Conservation (phyloP, 2,888 invertebrate species). For the Diarsia dahlii region DNA sequence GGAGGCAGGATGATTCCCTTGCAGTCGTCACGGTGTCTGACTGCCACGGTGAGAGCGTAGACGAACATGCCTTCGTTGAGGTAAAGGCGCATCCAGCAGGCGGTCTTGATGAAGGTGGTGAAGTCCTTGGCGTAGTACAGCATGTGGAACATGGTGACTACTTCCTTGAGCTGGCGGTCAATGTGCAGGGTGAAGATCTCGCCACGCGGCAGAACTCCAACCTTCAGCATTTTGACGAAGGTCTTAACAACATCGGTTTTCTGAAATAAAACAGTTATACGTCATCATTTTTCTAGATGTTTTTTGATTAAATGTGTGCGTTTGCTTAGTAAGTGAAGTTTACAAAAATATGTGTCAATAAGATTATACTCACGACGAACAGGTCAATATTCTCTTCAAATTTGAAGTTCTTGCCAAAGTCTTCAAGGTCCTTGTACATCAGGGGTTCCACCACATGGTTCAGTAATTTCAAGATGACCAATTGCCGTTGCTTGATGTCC, state of each 20-base stretch:
- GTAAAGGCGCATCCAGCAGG: conserved; percentile 88
- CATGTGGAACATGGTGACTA: conserved; percentile 88
- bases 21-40: conserved; percentile 89
- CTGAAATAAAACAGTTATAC: conserved; percentile 75
- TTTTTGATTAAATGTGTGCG: background rate
- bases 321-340: background rate
- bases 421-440: conserved; percentile 86
- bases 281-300: background rate
- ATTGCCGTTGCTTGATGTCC: conserved; percentile 85
- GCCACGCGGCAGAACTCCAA: conserved; percentile 90
- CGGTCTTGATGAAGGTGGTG: conserved; percentile 86
- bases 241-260: conserved; percentile 90
- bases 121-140: conserved; percentile 90
- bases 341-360: background rate
- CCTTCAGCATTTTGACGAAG: conserved; percentile 88
- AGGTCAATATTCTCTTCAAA: conserved; percentile 83
- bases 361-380: conserved; percentile 23
- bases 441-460: conserved; percentile 89
- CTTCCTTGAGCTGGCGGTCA: conserved; percentile 88
- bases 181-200: conserved; percentile 88
- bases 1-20: conserved; percentile 89
- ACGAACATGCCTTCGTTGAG: conserved; percentile 91
- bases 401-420: conserved; percentile 83
- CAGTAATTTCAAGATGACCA: conserved; percentile 87
- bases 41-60: conserved; percentile 89